These are phyloP conservation scores for Anabas testudineus DNA, from an alignment of 2,797 vertebrate genomes.

Conservation along the genomic window DNA sequence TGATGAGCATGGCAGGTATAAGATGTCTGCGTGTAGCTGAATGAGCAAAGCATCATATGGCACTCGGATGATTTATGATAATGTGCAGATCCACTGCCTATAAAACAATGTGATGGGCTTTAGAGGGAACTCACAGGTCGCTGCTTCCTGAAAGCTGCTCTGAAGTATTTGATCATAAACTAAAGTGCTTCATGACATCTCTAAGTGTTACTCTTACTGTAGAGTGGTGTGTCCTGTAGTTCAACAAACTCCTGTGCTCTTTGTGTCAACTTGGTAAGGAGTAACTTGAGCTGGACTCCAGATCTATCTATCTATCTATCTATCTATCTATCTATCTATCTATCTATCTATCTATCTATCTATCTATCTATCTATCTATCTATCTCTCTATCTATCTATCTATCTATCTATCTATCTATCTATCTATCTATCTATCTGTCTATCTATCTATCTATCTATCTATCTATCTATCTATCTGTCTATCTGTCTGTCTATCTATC, in stretches of 20 bases:
- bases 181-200: conserved; percentile 46
- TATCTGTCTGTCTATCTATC: not conserved
- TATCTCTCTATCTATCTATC: not conserved
- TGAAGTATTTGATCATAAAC: conserved; percentile 47
- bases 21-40: conserved; percentile 10
- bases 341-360: no score
- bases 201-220: conserved; percentile 27
- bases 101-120: conserved; percentile 50
- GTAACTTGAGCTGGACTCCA: conserved; percentile 1
- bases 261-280: not conserved
- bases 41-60: conserved; percentile 45
- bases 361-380: not conserved
- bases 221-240: conserved; percentile 9
- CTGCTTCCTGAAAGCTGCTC: conserved; percentile 59
- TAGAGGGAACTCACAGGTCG: conserved; percentile 55
- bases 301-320: no score
- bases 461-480: no score
- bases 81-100: conserved; percentile 41
- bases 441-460: no score
- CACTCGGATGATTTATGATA: conserved; percentile 53
- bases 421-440: no score
- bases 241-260: conserved; percentile 1
- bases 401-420: no score
- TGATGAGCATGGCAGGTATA: not conserved
- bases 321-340: no score